Conservation (phyloP, 1,140 invertebrate genomes). For the Drosophila bifasciata region DNA sequence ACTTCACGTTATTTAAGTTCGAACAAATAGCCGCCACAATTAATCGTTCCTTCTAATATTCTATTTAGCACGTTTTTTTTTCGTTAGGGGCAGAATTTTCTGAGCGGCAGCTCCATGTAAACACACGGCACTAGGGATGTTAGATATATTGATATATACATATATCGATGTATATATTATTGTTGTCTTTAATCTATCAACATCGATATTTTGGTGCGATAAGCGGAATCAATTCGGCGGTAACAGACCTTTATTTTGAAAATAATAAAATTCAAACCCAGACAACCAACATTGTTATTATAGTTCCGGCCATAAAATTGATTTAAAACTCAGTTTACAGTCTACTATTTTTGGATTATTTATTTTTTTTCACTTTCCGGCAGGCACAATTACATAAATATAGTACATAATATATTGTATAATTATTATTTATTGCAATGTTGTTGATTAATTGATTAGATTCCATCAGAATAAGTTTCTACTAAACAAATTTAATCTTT, state of each 20-base stretch:
- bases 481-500: conserved; percentile 55
- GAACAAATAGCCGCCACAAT: too few species aligned
- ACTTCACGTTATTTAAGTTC: not conserved
- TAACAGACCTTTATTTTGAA: not conserved
- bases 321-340: not conserved
- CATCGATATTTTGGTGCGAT: too few species aligned
- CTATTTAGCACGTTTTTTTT: conserved; percentile 64
- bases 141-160: too few species aligned
- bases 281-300: not conserved
- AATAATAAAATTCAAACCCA: too few species aligned
- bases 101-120: conserved; percentile 27
- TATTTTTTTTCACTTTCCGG: conserved; percentile 42
- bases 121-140: conserved; percentile 2
- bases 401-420: conserved; percentile 34
- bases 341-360: conserved; percentile 44
- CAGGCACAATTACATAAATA: conserved; percentile 49
- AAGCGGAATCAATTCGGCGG: conserved; percentile 20
- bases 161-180: too few species aligned
- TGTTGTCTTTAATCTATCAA: too few species aligned
- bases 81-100: not conserved
- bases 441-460: conserved; percentile 39
- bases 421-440: conserved; percentile 27
- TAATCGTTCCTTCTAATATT: conserved; percentile 13
- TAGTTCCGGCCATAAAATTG: too few species aligned
- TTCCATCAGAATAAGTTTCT: conserved; percentile 34